Conservation (phyloP, 1,140 invertebrate species). For the Telenomus remus region DNA sequence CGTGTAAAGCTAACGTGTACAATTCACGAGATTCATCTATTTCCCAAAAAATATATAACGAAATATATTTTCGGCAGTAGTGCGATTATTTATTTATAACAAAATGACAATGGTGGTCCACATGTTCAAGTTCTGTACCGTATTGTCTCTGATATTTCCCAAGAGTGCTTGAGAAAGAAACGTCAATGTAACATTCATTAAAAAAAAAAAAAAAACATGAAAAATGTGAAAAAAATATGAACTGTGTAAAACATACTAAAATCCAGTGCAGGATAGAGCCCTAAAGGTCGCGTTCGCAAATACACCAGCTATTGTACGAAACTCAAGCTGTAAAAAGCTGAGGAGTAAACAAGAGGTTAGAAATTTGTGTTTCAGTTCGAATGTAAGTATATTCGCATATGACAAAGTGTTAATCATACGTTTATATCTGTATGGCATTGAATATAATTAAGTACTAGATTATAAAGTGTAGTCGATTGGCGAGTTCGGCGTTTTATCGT, state of each 20-base stretch:
- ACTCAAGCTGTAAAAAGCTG: neutral
- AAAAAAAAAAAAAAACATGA: slow-evolving; percentile 9
- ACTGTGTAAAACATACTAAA: slow-evolving; percentile 7
- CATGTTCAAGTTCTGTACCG: slow-evolving; percentile 48
- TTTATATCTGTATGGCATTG: slow-evolving; percentile 9
- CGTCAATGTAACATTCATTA: neutral
- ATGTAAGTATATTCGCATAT: slow-evolving; percentile 23
- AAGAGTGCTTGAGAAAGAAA: slow-evolving; percentile 5
- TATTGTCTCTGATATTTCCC: slow-evolving; percentile 61
- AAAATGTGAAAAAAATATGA: slow-evolving; percentile 6
- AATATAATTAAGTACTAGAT: too few relatives aligned
- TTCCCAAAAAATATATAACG: slow-evolving; percentile 40
- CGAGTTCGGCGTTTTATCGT: too few relatives aligned
- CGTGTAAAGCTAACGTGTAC: slow-evolving; percentile 26
- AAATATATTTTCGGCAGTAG: slow-evolving; percentile 62
- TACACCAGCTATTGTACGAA: slow-evolving; percentile 28
- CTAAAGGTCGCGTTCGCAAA: slow-evolving; percentile 45
- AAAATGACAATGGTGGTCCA: slow-evolving; percentile 50
- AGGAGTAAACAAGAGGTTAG: too few relatives aligned
- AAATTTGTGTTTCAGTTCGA: too few relatives aligned
- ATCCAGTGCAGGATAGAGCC: slow-evolving; percentile 36
- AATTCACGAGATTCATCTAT: slow-evolving; percentile 39
- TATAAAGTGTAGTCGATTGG: too few relatives aligned
- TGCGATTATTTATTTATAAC: slow-evolving; percentile 34
- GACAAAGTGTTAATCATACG: slow-evolving; percentile 16